A percentile compares a stretch with the other conserved stretches of the same genome.
Conservation (phyloP, 2,797 vertebrate species). For the Crenuchus spilurus region DNA sequence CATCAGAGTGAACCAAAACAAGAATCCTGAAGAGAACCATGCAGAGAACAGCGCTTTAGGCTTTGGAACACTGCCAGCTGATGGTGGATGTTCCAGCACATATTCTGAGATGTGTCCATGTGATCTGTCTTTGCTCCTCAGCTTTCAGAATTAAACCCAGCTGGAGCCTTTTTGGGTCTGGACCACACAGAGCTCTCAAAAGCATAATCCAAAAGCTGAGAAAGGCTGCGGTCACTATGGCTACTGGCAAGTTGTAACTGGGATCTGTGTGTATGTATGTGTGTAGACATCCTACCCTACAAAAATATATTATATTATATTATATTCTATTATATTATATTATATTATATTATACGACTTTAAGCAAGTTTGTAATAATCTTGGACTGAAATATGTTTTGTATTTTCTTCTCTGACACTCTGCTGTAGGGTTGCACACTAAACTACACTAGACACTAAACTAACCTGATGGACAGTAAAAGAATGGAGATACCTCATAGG, state of each 20-base stretch:
- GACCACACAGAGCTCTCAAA: constrained; percentile 16
- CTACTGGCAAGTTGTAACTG: constrained; percentile 29
- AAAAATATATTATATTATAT: too few relatives aligned
- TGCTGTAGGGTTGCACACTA: too few relatives aligned
- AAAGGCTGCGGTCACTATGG: constrained; percentile 26
- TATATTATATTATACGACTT: too few relatives aligned
- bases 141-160: constrained; percentile 1
- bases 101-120: background rate
- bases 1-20: background rate
- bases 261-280: constrained; percentile 6
- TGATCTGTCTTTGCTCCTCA: background rate
- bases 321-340: too few relatives aligned
- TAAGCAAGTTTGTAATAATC: too few relatives aligned
- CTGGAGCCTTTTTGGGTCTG: constrained; percentile 16
- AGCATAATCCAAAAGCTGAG: constrained; percentile 35
- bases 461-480: too few relatives aligned
- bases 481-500: too few relatives aligned
- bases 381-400: too few relatives aligned
- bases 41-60: background rate
- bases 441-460: too few relatives aligned
- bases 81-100: background rate
- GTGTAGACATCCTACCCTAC: too few relatives aligned
- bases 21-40: background rate
- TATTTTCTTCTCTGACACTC: too few relatives aligned
- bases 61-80: too few relatives aligned